Base-by-base conservation (phyloP, 2,113 vertebrate genomes). In the Bettongia penicillata region DNA sequence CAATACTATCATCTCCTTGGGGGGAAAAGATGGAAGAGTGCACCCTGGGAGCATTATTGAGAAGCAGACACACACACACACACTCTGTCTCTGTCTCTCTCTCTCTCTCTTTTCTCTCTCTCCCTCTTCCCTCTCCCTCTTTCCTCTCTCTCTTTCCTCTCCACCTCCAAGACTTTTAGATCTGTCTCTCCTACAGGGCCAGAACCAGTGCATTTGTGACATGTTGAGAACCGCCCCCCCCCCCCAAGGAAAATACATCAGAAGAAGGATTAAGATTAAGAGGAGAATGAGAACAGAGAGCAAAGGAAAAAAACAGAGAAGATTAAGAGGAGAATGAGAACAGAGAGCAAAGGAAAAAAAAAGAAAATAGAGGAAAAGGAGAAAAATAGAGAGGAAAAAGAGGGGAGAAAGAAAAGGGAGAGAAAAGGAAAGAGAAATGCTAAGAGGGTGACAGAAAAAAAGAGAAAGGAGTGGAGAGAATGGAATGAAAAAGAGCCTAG, bases 1-100 rank as follows among this genome's bases (percentile, higher is more conserved):
- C 91, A 92, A 43, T 93, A 89, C 53, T 96, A 90, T 93, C 93
- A 55, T 50, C 51, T 91, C 53, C n/a, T 90, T 96, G 43, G 90
- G 89, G 51, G 53, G 48, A 48, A 94, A 55, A 90, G 91, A 94
- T 92, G 53, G 89, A 51, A 12, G 51, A 91, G 90, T n/a, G 47
- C 47, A 37, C 43, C 25, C 19, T 84, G 37, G 31, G 68, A 84
- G 68, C 68, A 84, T 84, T 84, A 84, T 19, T 84, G 68, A 84
- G 68, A 43, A 22, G 48, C 48, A 48, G 2, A 48, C 48, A 48
- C 48, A 48, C 48, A 48, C 48, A 3, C 48, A 48, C 48, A 48
- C 48, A 48, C 49, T 16, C 48, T 23, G 9, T 26, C 84, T 7
- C 37, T 22, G 37, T 23, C 96, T 47, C 23, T 28, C 48, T 48